Percentiles rank a stretch among this genome's conserved stretches.
phyloP scores from a whole-genome alignment of 2,113 vertebrate species.

The Indicator maculatus region DNA sequence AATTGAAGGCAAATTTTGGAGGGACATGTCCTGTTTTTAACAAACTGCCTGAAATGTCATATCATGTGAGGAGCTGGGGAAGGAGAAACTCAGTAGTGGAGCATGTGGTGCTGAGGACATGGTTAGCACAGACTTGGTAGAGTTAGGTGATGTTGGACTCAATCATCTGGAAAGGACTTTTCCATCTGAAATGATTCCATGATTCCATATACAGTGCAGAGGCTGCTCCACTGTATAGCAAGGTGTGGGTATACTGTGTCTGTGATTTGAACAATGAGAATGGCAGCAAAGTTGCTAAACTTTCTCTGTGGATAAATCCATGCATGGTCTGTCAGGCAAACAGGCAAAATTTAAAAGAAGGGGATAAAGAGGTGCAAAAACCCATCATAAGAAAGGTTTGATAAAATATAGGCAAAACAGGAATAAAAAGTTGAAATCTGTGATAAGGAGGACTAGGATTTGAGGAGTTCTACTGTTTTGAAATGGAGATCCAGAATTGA shows the following conservation, averaged over 20 bases:
- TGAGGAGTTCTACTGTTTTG: not conserved
- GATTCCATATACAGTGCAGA: not conserved
- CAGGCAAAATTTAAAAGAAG: not conserved
- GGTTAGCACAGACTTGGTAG: too few species aligned
- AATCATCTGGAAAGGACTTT: too few species aligned
- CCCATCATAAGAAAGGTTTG: not conserved
- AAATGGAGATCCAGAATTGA: not conserved
- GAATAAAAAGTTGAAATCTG: not conserved
- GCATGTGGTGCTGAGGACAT: not conserved
- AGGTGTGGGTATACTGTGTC: too few species aligned
- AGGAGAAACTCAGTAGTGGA: not conserved
- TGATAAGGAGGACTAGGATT: not conserved
- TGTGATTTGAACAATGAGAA: not conserved
- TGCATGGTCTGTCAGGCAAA: not conserved
- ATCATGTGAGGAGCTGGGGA: not conserved
- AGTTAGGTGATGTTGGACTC: too few species aligned
- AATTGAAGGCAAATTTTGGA: not conserved
- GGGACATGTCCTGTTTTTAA: not conserved
- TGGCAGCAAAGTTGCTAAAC: not conserved
- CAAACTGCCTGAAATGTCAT: not conserved
- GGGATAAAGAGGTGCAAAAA: not conserved
- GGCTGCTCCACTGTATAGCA: accelerated
- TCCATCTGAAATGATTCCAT: too few species aligned
- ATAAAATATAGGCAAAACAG: not conserved
- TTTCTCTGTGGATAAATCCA: not conserved